Percentiles rank a stretch among this genome's conserved stretches.
These are phyloP conservation scores for Ectemnius lituratus DNA, from an alignment of 2,888 invertebrate genomes.

Conservation along the genomic window DNA sequence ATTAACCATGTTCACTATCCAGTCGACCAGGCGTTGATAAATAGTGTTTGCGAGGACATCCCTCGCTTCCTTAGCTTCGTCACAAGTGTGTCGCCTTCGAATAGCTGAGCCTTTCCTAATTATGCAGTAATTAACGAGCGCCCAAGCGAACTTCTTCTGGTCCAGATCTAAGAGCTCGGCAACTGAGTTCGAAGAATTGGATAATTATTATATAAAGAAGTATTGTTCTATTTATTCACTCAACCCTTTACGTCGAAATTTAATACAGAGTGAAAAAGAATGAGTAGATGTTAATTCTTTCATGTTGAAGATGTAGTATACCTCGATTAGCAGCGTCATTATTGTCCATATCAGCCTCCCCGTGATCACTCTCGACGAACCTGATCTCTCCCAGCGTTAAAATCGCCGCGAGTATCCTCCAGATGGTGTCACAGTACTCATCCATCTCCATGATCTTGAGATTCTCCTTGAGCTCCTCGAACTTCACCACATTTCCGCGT, in stretches of 20 bases:
- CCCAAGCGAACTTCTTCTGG: constrained; percentile 90
- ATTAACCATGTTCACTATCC: constrained; percentile 92
- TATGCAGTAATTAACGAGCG: constrained; percentile 91
- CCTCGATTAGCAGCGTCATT: constrained; percentile 83
- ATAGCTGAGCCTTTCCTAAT: constrained; percentile 87
- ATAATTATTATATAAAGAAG: no score
- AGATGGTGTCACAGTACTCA: constrained; percentile 85
- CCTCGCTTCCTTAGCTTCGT: constrained; percentile 90
- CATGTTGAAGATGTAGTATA: constrained; percentile 43
- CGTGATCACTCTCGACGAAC: constrained; percentile 84
- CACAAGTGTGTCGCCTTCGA: constrained; percentile 84
- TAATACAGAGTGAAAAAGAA: no score
- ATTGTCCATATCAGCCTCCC: constrained; percentile 86
- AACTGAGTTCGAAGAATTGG: constrained; percentile 77
- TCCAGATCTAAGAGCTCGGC: constrained; percentile 88
- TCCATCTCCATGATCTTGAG: constrained; percentile 85
- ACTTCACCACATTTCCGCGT: constrained; percentile 82
- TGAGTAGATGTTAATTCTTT: no score
- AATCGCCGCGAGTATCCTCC: constrained; percentile 86
- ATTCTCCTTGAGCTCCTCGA: constrained; percentile 82
- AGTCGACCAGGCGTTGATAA: constrained; percentile 92
- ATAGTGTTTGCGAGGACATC: constrained; percentile 92
- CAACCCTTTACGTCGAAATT: no score
- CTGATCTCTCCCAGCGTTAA: constrained; percentile 88
- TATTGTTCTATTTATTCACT: no score